Conservation (phyloP, 2,113 vertebrate species). For the Struthidea cinerea region DNA sequence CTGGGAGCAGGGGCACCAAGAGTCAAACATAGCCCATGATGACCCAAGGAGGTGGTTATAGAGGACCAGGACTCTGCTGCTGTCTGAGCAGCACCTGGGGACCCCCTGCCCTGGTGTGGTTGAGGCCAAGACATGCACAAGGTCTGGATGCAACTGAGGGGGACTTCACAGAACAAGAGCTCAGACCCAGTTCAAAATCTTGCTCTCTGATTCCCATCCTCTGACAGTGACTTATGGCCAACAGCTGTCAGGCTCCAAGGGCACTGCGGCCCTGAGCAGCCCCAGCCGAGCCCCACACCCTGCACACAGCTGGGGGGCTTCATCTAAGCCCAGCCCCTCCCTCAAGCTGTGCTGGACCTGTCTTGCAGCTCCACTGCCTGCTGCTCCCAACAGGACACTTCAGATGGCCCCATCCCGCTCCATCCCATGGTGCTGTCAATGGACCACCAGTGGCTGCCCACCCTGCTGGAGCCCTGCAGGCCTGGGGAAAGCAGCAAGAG, state of each 20-base stretch:
- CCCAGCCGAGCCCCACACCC: background rate
- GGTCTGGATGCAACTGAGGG: accelerated
- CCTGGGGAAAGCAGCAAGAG: background rate
- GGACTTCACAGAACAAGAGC: accelerated
- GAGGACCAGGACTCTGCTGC: background rate
- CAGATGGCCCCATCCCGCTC: background rate
- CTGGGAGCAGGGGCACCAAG: accelerated
- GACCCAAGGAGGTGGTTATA: background rate
- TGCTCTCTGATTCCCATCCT: background rate
- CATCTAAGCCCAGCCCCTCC: background rate
- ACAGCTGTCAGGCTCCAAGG: background rate
- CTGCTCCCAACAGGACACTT: background rate
- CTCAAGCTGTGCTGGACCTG: background rate
- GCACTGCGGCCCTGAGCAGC: background rate
- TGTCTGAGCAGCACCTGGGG: background rate
- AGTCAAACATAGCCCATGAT: background rate
- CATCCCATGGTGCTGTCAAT: background rate
- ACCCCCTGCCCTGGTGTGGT: background rate
- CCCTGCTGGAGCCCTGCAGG: background rate
- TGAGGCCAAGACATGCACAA: accelerated
- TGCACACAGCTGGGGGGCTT: accelerated
- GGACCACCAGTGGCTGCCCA: background rate
- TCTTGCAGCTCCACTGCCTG: background rate
- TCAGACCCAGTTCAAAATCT: background rate
- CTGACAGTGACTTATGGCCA: background rate